These are phyloP conservation scores for Eupithecia insigniata DNA, from an alignment of 2,888 invertebrate genomes.

Conservation along the genomic window DNA sequence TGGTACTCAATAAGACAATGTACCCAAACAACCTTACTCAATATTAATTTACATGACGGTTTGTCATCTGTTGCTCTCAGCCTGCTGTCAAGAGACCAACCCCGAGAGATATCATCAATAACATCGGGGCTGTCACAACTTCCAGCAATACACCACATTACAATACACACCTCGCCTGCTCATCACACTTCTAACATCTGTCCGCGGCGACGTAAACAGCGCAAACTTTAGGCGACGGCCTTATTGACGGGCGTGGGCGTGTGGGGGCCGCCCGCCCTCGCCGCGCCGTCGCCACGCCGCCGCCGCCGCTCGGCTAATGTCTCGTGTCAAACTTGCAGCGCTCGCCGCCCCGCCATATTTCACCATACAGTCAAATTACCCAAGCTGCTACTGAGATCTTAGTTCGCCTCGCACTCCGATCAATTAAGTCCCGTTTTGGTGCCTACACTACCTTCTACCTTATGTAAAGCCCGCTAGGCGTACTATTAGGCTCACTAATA, in stretches of 20 bases:
- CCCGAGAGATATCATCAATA: conserved; percentile 28
- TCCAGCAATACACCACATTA: conserved; percentile 11
- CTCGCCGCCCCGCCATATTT: background rate
- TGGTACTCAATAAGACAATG: background rate
- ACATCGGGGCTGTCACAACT: conserved; percentile 30
- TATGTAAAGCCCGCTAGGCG: background rate
- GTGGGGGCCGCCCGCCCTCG: too few relatives aligned
- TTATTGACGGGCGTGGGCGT: conserved; percentile 32
- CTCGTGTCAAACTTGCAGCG: background rate
- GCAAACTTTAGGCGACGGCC: conserved; percentile 50
- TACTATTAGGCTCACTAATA: background rate
- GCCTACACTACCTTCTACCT: background rate
- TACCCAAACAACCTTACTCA: background rate
- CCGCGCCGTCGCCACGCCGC: too few relatives aligned
- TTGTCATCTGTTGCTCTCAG: conserved; percentile 14
- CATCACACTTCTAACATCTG: conserved; percentile 34
- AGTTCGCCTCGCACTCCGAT: too few relatives aligned
- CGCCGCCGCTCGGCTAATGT: background rate
- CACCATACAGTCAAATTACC: too few relatives aligned
- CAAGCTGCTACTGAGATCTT: too few relatives aligned
- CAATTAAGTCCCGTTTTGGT: background rate
- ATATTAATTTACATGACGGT: conserved; percentile 2
- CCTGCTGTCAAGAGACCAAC: conserved; percentile 5
- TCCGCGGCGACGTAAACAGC: conserved; percentile 24
- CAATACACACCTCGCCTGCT: conserved; percentile 28